phyloP scores from a whole-genome alignment of 1,140 invertebrate species.

The Rhyacophila brunnea region DNA sequence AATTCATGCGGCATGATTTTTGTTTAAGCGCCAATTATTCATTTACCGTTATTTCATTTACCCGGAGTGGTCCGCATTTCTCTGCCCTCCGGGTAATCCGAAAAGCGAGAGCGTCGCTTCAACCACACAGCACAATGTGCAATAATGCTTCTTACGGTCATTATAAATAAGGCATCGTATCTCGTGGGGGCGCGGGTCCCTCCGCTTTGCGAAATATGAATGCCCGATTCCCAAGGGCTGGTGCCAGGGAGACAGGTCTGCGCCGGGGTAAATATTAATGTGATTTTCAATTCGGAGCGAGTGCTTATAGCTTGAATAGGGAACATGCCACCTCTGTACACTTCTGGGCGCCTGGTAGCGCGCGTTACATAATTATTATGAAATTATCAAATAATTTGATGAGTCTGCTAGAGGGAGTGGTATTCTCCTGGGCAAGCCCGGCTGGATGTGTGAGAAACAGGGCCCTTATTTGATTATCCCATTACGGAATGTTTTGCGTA shows the following conservation, averaged over 20 bases:
- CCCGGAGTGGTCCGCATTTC: conserved; percentile 18
- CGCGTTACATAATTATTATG: conserved; percentile 36
- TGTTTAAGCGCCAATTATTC: conserved; percentile 37
- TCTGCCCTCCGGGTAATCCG: background rate
- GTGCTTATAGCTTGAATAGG: conserved; percentile 1
- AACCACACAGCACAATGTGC: background rate
- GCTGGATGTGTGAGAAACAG: conserved; percentile 29
- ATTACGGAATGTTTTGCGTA: conserved; percentile 27
- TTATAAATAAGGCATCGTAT: conserved; percentile 16
- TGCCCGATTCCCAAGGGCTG: conserved; percentile 24
- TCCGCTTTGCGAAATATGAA: conserved; percentile 5
- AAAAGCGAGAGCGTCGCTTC: conserved; percentile 5
- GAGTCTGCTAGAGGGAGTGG: conserved; percentile 21
- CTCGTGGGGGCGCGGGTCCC: background rate
- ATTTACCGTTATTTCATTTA: conserved; percentile 36
- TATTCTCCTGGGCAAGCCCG: conserved; percentile 27
- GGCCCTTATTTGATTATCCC: conserved; percentile 28
- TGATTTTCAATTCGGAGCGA: conserved; percentile 31
- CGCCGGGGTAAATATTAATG: conserved; percentile 34
- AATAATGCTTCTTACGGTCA: conserved; percentile 14
- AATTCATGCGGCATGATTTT: conserved; percentile 36
- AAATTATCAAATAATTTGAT: conserved; percentile 38
- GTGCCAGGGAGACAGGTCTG: conserved; percentile 16
- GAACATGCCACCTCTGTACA: background rate
- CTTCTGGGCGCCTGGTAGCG: conserved; percentile 9